Percentiles rank a stretch among this genome's conserved stretches.
phyloP scores from a whole-genome alignment of 2,797 vertebrate genomes.

The Malacoraja senta region DNA sequence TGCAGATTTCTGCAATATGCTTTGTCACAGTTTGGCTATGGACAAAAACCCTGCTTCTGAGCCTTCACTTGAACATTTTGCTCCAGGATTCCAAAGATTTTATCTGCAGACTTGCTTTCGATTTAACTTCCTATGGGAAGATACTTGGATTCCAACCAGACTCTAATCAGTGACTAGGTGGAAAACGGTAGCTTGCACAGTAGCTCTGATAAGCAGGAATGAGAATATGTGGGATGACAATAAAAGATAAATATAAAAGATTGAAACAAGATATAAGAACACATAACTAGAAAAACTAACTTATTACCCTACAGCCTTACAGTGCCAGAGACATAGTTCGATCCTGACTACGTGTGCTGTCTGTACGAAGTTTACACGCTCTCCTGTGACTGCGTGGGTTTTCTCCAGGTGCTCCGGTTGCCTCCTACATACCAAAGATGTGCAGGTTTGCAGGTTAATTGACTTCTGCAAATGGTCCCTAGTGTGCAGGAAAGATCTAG shows the following conservation, averaged over 20 bases:
- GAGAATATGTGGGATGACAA: not conserved
- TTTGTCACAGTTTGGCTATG: not conserved
- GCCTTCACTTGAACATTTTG: too few species aligned
- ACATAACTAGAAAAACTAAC: not conserved
- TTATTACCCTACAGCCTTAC: not conserved
- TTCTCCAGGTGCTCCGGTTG: too few species aligned
- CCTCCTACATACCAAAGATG: too few species aligned
- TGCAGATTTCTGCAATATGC: not conserved
- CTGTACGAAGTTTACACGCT: too few species aligned
- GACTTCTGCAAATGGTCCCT: too few species aligned
- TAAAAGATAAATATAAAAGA: not conserved
- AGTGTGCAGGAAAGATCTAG: too few species aligned
- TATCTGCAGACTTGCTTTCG: not conserved
- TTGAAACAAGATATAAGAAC: not conserved
- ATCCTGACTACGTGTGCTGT: too few species aligned
- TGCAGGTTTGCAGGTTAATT: too few species aligned
- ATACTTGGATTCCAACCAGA: not conserved
- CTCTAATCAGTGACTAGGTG: not conserved
- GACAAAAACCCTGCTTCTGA: not conserved
- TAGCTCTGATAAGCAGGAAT: not conserved
- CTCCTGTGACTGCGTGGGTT: too few species aligned
- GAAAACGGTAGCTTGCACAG: not conserved
- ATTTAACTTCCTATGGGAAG: too few species aligned
- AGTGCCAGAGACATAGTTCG: too few species aligned
- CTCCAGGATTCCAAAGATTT: not conserved